Evolutionary conservation across 2,797 vertebrate species (phyloP), one percentile per base, ranked within the genome.

Genomic region (Hozukius guyotensis): DNA sequence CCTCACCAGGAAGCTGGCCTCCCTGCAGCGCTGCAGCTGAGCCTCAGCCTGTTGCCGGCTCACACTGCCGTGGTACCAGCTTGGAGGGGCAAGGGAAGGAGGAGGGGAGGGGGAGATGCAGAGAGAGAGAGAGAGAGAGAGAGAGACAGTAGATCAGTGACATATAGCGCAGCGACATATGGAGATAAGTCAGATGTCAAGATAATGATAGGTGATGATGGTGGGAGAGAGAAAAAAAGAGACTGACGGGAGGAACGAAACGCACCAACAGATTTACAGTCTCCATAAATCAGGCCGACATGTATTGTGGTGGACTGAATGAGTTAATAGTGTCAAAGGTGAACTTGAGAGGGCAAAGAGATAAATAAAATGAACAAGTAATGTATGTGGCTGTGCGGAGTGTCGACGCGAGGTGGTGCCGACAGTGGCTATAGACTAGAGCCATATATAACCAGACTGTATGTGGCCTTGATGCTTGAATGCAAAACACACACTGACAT

Each of bases 1-100:
- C 78, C 98, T 96, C 92, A 99, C 97, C 89, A 99, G 95, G 94
- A 98, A 99, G 29, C 97, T 98, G 46, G 98, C 97, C 79, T 99
- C 98, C 77, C 91, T 96, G 93, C 97, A 98, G 68, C 96, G 91
- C 88, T 98, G 98, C 73, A 99, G 95, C 83, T 96, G 97, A 93
- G 94, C 96, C 94, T 99, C 98, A 0, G 98, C 98, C 93, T 99
- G 97, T 0, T 97, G 97, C 6, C 97, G 96, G 2, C 96, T 97
- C 90, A 99, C 97, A 75, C 96, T 93, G 49, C 98, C 98, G 56
- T 98, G 97, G 78, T 96, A 97, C 97, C 97, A 97, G n/a, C 97
- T 97, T 91, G 78, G 64, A 36, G 66, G 75, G 72, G 46, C 2
- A 20, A 42, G 56, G 59, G 38, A 25, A 42, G 49, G 42, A 5